A percentile compares a stretch with the other conserved stretches of the same genome.
Conservation (phyloP, 2,113 vertebrate genomes). For the Atrichornis clamosus region DNA sequence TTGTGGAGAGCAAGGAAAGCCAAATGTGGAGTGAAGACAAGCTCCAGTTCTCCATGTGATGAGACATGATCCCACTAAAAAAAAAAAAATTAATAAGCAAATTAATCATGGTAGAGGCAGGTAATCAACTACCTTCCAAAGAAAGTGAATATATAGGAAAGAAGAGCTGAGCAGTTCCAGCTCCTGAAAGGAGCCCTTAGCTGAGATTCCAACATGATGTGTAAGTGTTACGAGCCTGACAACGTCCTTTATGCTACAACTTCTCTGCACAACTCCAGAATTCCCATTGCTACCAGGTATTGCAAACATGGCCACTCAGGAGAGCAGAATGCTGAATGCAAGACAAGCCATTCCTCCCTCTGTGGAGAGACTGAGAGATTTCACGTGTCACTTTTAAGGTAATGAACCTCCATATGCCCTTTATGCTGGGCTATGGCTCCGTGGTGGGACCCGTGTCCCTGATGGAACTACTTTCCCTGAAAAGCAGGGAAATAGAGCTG, state of each 20-base stretch:
- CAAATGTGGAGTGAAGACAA: not conserved
- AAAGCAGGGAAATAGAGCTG: not conserved
- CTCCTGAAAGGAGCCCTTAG: not conserved
- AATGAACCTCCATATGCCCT: not conserved
- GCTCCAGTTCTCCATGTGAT: not conserved
- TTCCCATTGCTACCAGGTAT: not conserved
- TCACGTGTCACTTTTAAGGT: not conserved
- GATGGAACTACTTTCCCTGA: not conserved
- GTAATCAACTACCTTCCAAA: not conserved
- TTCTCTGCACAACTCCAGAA: not conserved
- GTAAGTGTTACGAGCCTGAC: not conserved
- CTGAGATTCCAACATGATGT: not conserved
- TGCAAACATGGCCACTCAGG: not conserved
- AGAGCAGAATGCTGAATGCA: not conserved
- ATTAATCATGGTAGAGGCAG: not conserved
- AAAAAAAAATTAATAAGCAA: not conserved
- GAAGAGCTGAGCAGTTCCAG: not conserved
- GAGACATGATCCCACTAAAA: not conserved
- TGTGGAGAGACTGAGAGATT: not conserved
- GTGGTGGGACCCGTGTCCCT: not conserved
- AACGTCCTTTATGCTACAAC: not conserved
- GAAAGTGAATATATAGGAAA: not conserved
- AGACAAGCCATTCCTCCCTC: not conserved
- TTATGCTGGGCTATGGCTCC: not conserved
- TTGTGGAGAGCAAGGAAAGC: not conserved